Base-by-base conservation (phyloP, 2,113 vertebrate genomes). In the Myrmecobius fasciatus region DNA sequence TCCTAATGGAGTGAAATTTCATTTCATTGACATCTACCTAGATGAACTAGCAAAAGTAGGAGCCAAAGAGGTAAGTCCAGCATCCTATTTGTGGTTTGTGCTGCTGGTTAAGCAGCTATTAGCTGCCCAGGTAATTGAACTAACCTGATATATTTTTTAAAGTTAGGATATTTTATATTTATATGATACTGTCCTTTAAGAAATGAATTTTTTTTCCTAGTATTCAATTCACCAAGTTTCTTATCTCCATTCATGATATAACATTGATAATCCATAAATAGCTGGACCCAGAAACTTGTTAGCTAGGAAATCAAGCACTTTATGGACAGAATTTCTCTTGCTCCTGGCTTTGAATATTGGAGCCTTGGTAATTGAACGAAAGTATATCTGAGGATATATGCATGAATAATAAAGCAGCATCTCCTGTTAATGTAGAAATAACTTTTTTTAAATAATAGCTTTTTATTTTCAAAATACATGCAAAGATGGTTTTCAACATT, bases 1-100 rank as follows among this genome's bases (percentile, higher is more conserved):
- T 28, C 99, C 99, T 0, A 88, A 53, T 2, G 99, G 99, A 4
- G 97, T 99, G 96, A 98, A 98, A 91, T 96, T 99, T 46, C 99
- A 99, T 96, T 95, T 99, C 95, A 98, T 99, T 90, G 99, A 99
- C 60, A 98, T 99, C 14, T 99, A 99, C 96, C 97, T 99, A 98
- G 97, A 98, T 0, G 99, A 99, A 83, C 98, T 99, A 94, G 99
- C 99, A 54, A 98, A 97, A 49, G 99, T 99, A 46, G 99, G 99
- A 5, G 98, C 99, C 22, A 97, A 97, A 47, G 98, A 99, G 99
- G 99, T 99, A 97, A 97, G 98, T 11, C 36, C 0, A 0, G 43
- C 0, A 0, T 0, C 8, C 17, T 2, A 31, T 28, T 31, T 0
- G 1, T 43, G 0, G 4, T 47, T 12, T 1, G 0, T 51, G 3